A percentile compares a stretch with the other conserved stretches of the same genome.
Evolutionary conservation across 1,140 invertebrate species (phyloP).

Genomic region (Hestina assimilis): DNA sequence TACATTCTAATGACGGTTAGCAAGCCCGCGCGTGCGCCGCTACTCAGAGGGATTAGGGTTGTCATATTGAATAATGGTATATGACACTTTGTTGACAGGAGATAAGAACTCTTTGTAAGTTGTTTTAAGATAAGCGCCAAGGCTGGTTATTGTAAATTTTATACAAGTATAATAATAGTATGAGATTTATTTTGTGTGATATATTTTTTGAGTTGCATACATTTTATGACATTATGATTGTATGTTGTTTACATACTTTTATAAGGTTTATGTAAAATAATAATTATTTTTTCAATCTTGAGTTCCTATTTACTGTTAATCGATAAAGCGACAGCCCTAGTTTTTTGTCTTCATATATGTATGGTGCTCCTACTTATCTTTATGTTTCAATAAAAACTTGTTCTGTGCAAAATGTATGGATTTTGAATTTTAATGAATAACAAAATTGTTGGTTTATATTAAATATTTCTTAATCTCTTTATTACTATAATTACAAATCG

Average conservation of each 20-base stretch:
- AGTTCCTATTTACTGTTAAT: too few species aligned
- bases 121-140: too few species aligned
- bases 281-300: too few species aligned
- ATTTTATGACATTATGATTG: too few species aligned
- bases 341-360: constrained; percentile 15
- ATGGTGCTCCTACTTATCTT: constrained; percentile 25
- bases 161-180: too few species aligned
- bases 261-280: neutral
- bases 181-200: too few species aligned
- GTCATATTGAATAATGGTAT: constrained; percentile 3
- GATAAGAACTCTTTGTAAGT: neutral
- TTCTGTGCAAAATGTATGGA: constrained; percentile 11
- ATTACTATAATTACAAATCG: neutral
- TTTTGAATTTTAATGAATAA: neutral
- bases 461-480: neutral
- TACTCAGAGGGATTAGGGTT: constrained; percentile 50
- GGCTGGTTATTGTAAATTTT: too few species aligned
- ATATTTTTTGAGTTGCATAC: too few species aligned
- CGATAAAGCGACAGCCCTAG: constrained; percentile 23
- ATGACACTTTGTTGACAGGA: neutral
- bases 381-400: constrained; percentile 26
- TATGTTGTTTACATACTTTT: neutral
- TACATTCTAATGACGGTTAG: constrained; percentile 71
- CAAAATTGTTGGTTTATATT: neutral
- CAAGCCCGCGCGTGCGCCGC: constrained; percentile 67